These are phyloP conservation scores for Folsomia candida DNA, from an alignment of 2,888 invertebrate species.

Conservation along the genomic window DNA sequence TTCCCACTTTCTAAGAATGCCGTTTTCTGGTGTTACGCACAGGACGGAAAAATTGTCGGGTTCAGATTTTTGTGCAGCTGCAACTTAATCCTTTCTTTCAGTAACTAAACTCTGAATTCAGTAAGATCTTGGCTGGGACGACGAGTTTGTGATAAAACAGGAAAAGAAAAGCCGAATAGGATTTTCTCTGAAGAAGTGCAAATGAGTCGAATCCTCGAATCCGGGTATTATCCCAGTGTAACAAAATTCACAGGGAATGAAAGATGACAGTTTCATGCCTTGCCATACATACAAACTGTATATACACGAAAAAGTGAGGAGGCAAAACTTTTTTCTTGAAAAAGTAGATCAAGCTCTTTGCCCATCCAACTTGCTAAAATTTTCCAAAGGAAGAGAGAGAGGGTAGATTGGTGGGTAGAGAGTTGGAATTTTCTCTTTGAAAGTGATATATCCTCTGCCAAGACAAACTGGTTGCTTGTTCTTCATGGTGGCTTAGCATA, in stretches of 20 bases:
- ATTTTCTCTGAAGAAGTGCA: constrained; percentile 9
- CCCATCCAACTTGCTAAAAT: no score
- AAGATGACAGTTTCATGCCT: constrained; percentile 7
- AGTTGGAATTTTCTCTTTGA: background rate
- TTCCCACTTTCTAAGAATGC: no score
- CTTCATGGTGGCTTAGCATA: background rate
- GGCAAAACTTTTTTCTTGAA: no score
- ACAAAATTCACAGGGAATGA: constrained; percentile 1
- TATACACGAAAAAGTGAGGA: no score
- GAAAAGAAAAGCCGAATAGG: background rate
- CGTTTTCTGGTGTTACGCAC: no score
- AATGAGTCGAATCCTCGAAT: constrained; percentile 12
- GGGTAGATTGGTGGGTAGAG: background rate
- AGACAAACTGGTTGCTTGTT: no score
- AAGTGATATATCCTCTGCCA: background rate
- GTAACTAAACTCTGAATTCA: background rate
- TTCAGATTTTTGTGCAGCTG: background rate
- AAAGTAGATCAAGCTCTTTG: no score
- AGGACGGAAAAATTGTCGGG: no score
- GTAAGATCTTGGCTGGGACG: background rate
- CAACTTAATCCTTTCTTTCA: background rate
- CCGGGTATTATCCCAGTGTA: background rate
- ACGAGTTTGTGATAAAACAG: background rate
- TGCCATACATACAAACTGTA: no score
- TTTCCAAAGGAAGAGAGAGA: background rate